These are phyloP conservation scores for Micropoecilia bifurca DNA, from an alignment of 2,797 vertebrate genomes.

Conservation along the genomic window DNA sequence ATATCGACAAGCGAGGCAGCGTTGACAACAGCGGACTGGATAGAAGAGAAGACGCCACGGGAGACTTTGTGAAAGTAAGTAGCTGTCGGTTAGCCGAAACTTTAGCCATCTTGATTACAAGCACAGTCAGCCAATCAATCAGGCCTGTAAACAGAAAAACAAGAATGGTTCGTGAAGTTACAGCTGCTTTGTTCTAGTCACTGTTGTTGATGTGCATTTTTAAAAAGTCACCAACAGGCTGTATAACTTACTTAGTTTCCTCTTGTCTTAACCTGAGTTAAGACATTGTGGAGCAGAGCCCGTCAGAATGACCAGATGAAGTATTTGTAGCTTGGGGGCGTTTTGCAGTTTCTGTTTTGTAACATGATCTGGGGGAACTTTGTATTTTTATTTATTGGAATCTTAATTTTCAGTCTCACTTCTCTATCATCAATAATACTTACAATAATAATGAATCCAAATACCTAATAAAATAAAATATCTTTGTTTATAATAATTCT, in stretches of 20 bases:
- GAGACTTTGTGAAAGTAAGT: conserved; percentile 56
- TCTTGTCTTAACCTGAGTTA: neutral
- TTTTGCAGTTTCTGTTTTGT: neutral
- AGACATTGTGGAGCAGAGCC: neutral
- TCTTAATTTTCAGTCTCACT: neutral
- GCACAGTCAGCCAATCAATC: neutral
- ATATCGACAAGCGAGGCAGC: neutral
- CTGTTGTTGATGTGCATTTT: neutral
- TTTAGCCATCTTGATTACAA: conserved; percentile 16
- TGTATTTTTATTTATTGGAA: neutral
- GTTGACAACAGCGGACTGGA: neutral
- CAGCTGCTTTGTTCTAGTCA: neutral
- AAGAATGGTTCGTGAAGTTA: neutral
- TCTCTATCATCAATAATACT: neutral
- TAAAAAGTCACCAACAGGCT: neutral
- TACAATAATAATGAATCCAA: neutral
- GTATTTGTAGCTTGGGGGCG: neutral
- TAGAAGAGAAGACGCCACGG: neutral
- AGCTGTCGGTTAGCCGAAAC: conserved; percentile 6
- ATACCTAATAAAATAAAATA: neutral
- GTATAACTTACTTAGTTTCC: neutral
- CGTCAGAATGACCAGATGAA: neutral
- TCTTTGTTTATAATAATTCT: neutral
- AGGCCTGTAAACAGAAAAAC: conserved; percentile 6
- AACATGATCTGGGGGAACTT: neutral